These are phyloP conservation scores for Hydrotaea cyrtoneurina DNA, from an alignment of 2,888 invertebrate genomes.

Conservation along the genomic window DNA sequence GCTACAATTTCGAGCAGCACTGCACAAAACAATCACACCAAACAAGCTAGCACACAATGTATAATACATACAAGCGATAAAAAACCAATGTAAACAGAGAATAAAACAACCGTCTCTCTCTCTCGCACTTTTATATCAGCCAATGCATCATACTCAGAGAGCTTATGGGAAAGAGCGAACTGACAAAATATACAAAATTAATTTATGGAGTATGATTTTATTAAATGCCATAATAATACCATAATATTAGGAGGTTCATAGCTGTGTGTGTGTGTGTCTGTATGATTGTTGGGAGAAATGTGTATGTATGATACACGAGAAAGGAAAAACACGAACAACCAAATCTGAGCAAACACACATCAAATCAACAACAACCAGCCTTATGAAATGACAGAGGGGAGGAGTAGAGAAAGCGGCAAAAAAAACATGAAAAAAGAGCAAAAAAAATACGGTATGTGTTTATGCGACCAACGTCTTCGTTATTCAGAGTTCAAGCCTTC, in stretches of 20 bases:
- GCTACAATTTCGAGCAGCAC: neutral
- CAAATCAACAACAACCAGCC: neutral
- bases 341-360: constrained; percentile 27
- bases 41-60: neutral
- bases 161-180: constrained; percentile 7
- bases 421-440: constrained; percentile 30
- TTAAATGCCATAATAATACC: constrained; percentile 37
- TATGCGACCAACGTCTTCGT: constrained; percentile 40
- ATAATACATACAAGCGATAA: neutral
- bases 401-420: neutral
- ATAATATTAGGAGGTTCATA: constrained; percentile 18
- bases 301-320: neutral
- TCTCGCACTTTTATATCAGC: neutral
- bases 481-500: neutral
- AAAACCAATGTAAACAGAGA: constrained; percentile 61
- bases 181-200: constrained; percentile 12
- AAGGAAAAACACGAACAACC: neutral
- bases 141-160: neutral
- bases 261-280: neutral
- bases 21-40: neutral
- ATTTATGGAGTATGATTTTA: constrained; percentile 38
- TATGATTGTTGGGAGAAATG: too few species aligned
- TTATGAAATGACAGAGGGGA: constrained; percentile 13
- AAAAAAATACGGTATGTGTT: constrained; percentile 60
- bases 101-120: neutral